Base-by-base conservation (phyloP, 2,113 vertebrate species). In the Cinclus mexicanus region DNA sequence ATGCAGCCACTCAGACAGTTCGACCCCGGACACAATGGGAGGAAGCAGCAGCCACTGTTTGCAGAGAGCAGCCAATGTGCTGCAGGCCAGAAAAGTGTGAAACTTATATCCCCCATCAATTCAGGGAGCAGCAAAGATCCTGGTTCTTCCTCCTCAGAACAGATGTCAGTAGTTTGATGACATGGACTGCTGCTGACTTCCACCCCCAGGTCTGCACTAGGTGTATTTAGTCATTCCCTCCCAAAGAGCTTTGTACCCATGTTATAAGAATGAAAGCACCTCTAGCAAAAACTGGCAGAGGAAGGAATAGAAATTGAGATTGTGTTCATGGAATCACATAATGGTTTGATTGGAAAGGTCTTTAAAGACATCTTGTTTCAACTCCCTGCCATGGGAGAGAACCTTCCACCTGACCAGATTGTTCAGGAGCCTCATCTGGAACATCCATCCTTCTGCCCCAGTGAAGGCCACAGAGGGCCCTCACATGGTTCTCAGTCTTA, bases 1-100 rank as follows among this genome's bases (percentile, higher is more conserved):
- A 12, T 6, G 46, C n/a, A 63, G 56, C 52, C 46, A 21, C 85
- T 67, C 65, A 22, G 92, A 69, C 63, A 61, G 93, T 87, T 85
- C 2, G 2, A 77, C 69, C 75, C 0, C 1, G 61, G 80, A 87
- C 92, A 97, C 95, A 97, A 97, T 96, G 86, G 80, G 35, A 95
- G 94, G 92, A 95, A 96, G 84, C 77, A 69, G 88, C 80, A 94
- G 81, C 76, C 81, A 60, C 87, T 11, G 76, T 23, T 31, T 41
- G 64, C 28, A 53, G 47, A 11, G 23, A 50, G 80, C 19, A 29
- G 76, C 67, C 57, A 76, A 31, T 2, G 0, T 0, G 37, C 46
- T 50, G 39, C 74, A 35, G 14, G 22, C 2, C 4, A 93, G 26
- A 18, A 4, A 63, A 83, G 19, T 1, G 12, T 39, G 61, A 46